A percentile compares a stretch with the other conserved stretches of the same genome.
Conservation (phyloP, 2,888 invertebrate species). For the Drosophila anomalata region DNA sequence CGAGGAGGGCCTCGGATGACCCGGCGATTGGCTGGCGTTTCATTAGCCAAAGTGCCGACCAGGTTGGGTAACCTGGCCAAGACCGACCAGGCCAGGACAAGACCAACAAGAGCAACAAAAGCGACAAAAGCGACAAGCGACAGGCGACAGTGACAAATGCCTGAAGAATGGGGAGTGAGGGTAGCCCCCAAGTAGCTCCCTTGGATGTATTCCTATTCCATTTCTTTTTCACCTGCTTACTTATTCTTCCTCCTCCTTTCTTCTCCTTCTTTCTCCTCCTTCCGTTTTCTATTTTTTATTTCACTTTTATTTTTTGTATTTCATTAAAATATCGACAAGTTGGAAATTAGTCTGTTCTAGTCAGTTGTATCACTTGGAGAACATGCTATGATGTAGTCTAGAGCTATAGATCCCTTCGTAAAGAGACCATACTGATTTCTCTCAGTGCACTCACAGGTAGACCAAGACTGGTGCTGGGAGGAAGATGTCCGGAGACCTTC, state of each 20-base stretch:
- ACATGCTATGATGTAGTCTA: too few relatives aligned
- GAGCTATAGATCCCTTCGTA: too few relatives aligned
- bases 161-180: constrained; percentile 31
- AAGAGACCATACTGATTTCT: not conserved
- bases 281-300: not conserved
- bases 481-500: constrained; percentile 37
- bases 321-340: constrained; percentile 69
- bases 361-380: constrained; percentile 8
- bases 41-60: constrained; percentile 69
- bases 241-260: too few relatives aligned
- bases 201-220: constrained; percentile 4
- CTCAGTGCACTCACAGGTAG: constrained; percentile 16
- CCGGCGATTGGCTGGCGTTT: constrained; percentile 52
- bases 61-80: constrained; percentile 24
- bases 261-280: too few relatives aligned
- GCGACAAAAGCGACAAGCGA: not conserved
- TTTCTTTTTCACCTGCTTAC: constrained; percentile 3
- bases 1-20: constrained; percentile 49
- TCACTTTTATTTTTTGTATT: constrained; percentile 25
- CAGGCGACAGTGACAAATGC: constrained; percentile 66
- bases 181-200: constrained; percentile 3
- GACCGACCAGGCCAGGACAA: constrained; percentile 15
- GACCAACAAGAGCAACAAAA: constrained; percentile 18
- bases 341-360: constrained; percentile 73
- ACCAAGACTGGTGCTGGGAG: constrained; percentile 27